Conservation (phyloP, 2,113 vertebrate genomes). For the Osmerus eperlanus region DNA sequence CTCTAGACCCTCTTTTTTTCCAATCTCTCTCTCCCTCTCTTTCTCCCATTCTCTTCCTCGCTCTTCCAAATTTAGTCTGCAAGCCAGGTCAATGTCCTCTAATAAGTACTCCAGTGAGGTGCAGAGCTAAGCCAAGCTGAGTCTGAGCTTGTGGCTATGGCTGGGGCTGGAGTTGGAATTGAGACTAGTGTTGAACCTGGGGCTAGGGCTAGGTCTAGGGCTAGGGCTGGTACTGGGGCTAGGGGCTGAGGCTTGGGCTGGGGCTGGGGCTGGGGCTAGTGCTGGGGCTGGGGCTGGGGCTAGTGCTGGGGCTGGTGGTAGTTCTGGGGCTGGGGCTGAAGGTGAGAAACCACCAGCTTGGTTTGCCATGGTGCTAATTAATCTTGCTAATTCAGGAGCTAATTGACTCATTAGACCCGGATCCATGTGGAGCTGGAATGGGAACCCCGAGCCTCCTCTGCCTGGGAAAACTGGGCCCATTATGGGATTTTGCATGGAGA, state of each 20-base stretch:
- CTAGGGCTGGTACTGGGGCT: too few relatives aligned
- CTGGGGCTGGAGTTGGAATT: too few relatives aligned
- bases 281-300: too few relatives aligned
- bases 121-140: too few relatives aligned
- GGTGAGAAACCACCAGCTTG: constrained; percentile 6
- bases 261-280: too few relatives aligned
- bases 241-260: too few relatives aligned
- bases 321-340: neutral
- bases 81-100: too few relatives aligned
- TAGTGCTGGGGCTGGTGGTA: too few relatives aligned
- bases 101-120: too few relatives aligned
- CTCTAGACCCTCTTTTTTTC: neutral
- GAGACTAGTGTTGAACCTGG: too few relatives aligned
- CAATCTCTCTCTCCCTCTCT: neutral
- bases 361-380: constrained; percentile 39
- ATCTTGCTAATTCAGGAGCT: constrained; percentile 38
- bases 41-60: neutral
- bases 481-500: neutral
- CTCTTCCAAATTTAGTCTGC: neutral
- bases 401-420: constrained; percentile 42
- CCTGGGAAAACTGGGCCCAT: neutral
- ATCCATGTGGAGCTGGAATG: constrained; percentile 19
- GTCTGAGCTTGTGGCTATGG: too few relatives aligned
- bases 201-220: too few relatives aligned
- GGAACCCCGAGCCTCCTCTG: constrained; percentile 11